Base-by-base conservation (phyloP, 2,113 vertebrate species). In the Fukomys damarensis region DNA sequence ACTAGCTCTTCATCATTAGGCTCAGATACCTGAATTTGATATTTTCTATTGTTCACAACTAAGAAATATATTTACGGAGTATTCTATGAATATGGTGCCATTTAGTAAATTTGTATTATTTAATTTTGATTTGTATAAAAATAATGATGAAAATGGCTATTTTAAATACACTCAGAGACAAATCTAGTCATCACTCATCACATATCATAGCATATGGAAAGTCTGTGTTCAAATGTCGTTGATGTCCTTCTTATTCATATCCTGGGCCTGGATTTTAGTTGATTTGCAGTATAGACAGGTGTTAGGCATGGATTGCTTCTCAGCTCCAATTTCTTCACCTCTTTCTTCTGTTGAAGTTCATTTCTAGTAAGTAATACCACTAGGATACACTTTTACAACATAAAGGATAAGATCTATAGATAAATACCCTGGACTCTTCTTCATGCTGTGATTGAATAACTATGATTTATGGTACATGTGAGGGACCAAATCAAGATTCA, bases 171-270 rank as follows among this genome's bases (percentile, higher is more conserved):
- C 83, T 58, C 52, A 70, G 28, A 82, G 14, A 52, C 7, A 14
- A 35, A 26, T 41, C 74, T 38, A 22, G 2, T 91, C 46, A 68
- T 46, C 2, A 28, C 22, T 91, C 1, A 28, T 46, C 20, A 58
- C 6, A n/a, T 30, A 41, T 17, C 22, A 61, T 11, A 26, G 13
- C 9, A 4, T 24, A 52, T 1, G 8, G 19, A 20, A 28, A 14
- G n/a, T 41, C 0, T 56, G 8, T 19, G 11, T 28, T 35, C 28
- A 10, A 28, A 56, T 2, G 8, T 19, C n/a, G 0, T 7, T 43
- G 14, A 54, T 52, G 24, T 26, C 19, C 0, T 2, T 1, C 2
- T 61, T 52, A 30, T 1, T 13, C 0, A 41, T 19, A 19, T 7
- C 24, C 41, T 46, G 13, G 19, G 32, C 4, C 32, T 7, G 49